Evolutionary conservation across 2,888 invertebrate species (phyloP).

Genomic region (Polylopha cassiicola): DNA sequence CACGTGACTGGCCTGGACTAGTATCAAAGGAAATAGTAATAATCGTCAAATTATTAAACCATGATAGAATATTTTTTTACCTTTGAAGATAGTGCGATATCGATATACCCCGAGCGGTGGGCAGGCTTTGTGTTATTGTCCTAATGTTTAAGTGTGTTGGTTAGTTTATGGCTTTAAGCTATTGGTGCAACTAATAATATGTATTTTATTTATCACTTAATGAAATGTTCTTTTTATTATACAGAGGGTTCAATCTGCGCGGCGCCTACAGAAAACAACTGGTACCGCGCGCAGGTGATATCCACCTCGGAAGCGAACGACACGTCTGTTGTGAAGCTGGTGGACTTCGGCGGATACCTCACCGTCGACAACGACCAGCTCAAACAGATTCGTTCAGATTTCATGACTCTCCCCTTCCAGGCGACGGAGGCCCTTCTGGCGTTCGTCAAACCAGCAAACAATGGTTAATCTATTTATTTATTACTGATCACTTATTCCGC

Average conservation of each 20-base stretch:
- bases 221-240: slow-evolving; percentile 32
- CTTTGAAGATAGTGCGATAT: too few species aligned
- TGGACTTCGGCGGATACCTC: slow-evolving; percentile 97
- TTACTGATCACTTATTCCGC: slow-evolving; percentile 14
- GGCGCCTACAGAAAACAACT: slow-evolving; percentile 88
- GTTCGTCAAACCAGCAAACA: slow-evolving; percentile 87
- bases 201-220: too few species aligned
- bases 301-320: slow-evolving; percentile 81
- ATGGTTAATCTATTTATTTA: slow-evolving; percentile 63
- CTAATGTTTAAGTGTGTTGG: too few species aligned
- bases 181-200: too few species aligned
- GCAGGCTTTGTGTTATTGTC: too few species aligned
- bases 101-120: too few species aligned
- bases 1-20: too few species aligned
- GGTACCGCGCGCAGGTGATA: slow-evolving; percentile 93
- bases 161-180: too few species aligned
- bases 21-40: too few species aligned
- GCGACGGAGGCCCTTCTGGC: slow-evolving; percentile 96
- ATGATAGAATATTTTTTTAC: too few species aligned
- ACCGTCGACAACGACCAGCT: slow-evolving; percentile 85
- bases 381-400: slow-evolving; percentile 95
- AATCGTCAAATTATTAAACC: too few species aligned
- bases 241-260: slow-evolving; percentile 92
- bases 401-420: slow-evolving; percentile 97
- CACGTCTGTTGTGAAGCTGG: slow-evolving; percentile 88